Conservation (phyloP, 64 coral and sea anemone genomes). For the Stichodactyla mertensii region DNA sequence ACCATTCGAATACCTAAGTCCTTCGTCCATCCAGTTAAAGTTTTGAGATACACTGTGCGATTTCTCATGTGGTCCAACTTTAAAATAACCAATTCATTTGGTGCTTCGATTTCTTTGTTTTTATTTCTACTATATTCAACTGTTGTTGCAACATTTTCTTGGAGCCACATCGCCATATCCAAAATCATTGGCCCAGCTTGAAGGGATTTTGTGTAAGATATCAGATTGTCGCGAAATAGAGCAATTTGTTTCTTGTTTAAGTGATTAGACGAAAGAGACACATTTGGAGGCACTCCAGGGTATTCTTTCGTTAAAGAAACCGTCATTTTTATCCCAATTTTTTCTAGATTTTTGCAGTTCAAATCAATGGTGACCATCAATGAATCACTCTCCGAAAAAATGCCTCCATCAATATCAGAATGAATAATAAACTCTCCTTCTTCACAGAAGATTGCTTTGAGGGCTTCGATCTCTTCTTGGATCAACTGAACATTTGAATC, state of each 20-base stretch:
- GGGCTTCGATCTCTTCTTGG: conserved; percentile 34
- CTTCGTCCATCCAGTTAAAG: conserved; percentile 59
- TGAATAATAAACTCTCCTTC: conserved; percentile 31
- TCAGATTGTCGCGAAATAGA: conserved; percentile 26
- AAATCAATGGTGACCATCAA: background rate
- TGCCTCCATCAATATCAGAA: background rate
- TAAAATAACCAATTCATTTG: conserved; percentile 33
- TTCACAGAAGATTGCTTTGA: conserved; percentile 53
- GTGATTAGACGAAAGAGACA: conserved; percentile 72
- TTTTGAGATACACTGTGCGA: conserved; percentile 59
- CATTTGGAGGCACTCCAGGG: conserved; percentile 49
- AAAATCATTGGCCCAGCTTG: conserved; percentile 53
- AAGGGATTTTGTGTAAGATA: conserved; percentile 24
- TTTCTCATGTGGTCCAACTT: conserved; percentile 90
- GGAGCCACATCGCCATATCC: conserved; percentile 67
- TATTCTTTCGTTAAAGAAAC: conserved; percentile 41
- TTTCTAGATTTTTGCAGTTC: background rate
- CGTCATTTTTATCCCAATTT: conserved; percentile 33
- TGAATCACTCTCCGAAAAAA: background rate
- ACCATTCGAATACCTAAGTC: conserved; percentile 47
- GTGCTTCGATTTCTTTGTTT: background rate
- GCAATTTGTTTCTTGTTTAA: conserved; percentile 46
- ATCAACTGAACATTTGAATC: conserved; percentile 1
- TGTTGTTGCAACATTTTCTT: conserved; percentile 37
- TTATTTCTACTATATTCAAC: background rate